Evolutionary conservation across 2,113 vertebrate species (phyloP).

Genomic region (Felis chaus): DNA sequence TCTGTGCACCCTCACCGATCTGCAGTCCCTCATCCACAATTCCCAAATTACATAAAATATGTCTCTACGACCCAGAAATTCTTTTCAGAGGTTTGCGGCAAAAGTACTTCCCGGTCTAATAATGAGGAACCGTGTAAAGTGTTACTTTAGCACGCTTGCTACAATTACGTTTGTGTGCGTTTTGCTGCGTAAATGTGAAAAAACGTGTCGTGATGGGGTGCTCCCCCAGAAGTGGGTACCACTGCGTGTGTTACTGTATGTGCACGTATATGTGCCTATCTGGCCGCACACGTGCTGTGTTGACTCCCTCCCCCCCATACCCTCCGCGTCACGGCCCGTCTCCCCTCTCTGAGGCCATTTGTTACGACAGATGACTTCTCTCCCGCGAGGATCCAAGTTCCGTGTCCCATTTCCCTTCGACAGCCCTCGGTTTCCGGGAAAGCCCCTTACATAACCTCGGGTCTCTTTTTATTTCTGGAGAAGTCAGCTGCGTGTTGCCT

Average conservation of each 20-base stretch:
- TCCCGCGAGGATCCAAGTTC: neutral
- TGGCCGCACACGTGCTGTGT: rapidly evolving
- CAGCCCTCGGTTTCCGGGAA: neutral
- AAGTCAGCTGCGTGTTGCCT: neutral
- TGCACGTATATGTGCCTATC: rapidly evolving
- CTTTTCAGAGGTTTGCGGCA: neutral
- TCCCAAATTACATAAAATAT: neutral
- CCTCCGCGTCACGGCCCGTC: neutral
- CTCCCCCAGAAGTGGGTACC: neutral
- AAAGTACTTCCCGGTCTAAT: neutral
- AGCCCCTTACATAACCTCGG: no score
- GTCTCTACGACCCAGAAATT: neutral
- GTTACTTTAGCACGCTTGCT: no score
- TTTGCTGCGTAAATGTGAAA: neutral
- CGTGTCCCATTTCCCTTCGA: neutral
- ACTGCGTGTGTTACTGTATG: no score
- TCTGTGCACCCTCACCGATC: neutral
- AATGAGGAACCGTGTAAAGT: neutral
- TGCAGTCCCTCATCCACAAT: neutral
- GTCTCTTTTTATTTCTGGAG: neutral
- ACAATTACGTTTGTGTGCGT: no score
- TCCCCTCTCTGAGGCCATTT: neutral
- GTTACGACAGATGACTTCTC: neutral
- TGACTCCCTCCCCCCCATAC: neutral
- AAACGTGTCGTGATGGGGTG: no score